A percentile compares a stretch with the other conserved stretches of the same genome.
phyloP scores from a whole-genome alignment of 2,888 invertebrate species.

The Priocnemis perturbator region DNA sequence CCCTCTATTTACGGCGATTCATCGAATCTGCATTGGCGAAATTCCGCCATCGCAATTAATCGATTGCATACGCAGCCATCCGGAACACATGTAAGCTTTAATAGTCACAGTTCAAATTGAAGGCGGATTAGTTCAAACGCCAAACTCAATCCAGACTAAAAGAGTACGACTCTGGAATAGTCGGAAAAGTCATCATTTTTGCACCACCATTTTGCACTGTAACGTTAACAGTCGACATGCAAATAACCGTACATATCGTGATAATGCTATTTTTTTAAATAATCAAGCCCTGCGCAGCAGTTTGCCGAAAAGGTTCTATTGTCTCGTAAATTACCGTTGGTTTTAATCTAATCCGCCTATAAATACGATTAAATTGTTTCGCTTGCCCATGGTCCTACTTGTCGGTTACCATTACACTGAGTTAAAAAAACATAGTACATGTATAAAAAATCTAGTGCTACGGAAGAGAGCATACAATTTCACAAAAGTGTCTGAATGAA shows the following conservation, averaged over 20 bases:
- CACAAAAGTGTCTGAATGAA: background rate
- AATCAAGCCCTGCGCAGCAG: too few relatives aligned
- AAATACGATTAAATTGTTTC: constrained; percentile 10
- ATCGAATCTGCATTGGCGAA: constrained; percentile 92
- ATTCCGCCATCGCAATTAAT: constrained; percentile 88
- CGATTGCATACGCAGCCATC: constrained; percentile 94
- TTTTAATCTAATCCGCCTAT: constrained; percentile 18
- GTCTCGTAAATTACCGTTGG: too few relatives aligned
- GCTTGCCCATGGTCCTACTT: constrained; percentile 35
- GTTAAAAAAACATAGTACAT: constrained; percentile 1
- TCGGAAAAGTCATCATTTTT: too few relatives aligned
- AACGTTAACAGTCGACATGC: too few relatives aligned
- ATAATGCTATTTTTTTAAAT: too few relatives aligned
- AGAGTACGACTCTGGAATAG: too few relatives aligned
- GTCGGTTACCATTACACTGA: constrained; percentile 8
- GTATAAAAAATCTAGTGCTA: constrained; percentile 4
- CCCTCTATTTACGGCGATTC: constrained; percentile 96
- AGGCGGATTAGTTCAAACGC: constrained; percentile 34
- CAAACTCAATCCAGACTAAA: background rate
- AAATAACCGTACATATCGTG: too few relatives aligned
- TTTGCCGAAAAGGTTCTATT: too few relatives aligned
- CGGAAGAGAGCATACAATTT: background rate
- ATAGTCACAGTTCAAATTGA: constrained; percentile 42
- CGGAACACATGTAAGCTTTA: constrained; percentile 87
- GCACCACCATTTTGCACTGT: too few relatives aligned